phyloP scores from a whole-genome alignment of 2,797 vertebrate species.

The Brotula barbata region DNA sequence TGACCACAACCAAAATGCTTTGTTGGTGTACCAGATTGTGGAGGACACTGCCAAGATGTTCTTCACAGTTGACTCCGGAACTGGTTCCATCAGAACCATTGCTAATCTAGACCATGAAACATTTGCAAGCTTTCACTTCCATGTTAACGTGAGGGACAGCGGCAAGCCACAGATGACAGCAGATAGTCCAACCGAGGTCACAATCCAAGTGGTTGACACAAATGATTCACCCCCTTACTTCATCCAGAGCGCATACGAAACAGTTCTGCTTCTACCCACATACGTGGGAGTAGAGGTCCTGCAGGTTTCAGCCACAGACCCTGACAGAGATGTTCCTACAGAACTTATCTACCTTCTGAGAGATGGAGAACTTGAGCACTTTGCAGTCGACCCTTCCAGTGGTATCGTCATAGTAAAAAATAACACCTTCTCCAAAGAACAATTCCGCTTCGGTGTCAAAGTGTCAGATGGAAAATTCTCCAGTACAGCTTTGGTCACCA shows the following conservation, averaged over 20 bases:
- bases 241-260: constrained; percentile 88
- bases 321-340: constrained; percentile 86
- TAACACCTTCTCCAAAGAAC: constrained; percentile 90
- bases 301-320: constrained; percentile 88
- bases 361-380: constrained; percentile 87
- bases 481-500: constrained; percentile 85
- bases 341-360: constrained; percentile 88
- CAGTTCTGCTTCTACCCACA: constrained; percentile 89
- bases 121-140: constrained; percentile 87
- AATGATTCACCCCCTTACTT: constrained; percentile 95
- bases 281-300: constrained; percentile 93
- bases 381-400: constrained; percentile 85
- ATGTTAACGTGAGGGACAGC: constrained; percentile 93
- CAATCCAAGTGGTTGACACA: constrained; percentile 90
- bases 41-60: constrained; percentile 93
- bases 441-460: constrained; percentile 87
- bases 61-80: constrained; percentile 94
- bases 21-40: constrained; percentile 94
- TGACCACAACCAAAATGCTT: constrained; percentile 92
- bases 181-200: constrained; percentile 91
- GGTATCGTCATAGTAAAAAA: constrained; percentile 90
- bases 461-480: constrained; percentile 96
- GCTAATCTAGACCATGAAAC: constrained; percentile 93
- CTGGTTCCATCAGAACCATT: constrained; percentile 94
- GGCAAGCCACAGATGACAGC: constrained; percentile 92